These are phyloP conservation scores for Sebastes paucispinis DNA, from an alignment of 2,797 vertebrate genomes.

Conservation along the genomic window DNA sequence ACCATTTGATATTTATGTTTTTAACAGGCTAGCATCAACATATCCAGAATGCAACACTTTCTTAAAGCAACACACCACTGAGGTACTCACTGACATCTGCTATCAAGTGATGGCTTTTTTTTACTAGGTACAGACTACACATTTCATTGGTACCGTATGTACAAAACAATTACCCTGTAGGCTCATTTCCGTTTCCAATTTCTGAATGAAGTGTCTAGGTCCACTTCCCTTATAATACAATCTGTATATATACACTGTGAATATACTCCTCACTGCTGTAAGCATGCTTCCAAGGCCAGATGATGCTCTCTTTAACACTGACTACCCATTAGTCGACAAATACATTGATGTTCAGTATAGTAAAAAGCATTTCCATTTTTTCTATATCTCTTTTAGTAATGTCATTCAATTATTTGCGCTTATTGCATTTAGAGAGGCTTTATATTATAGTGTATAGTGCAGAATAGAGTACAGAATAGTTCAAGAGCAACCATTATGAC, in stretches of 20 bases:
- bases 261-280: neutral
- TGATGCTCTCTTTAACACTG: neutral
- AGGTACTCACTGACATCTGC: neutral
- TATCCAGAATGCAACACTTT: neutral
- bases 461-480: neutral
- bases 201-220: neutral
- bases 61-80: neutral
- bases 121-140: neutral
- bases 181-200: neutral
- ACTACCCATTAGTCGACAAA: neutral
- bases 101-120: neutral
- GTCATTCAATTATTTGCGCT: neutral
- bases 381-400: neutral
- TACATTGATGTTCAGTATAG: neutral
- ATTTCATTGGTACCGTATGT: neutral
- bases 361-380: neutral
- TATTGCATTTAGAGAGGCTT: neutral
- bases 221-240: neutral
- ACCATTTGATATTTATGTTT: neutral
- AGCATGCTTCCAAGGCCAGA: neutral
- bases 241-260: neutral
- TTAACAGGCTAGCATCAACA: neutral
- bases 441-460: neutral
- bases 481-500: neutral
- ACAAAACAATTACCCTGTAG: neutral